Conservation (phyloP, 2,888 invertebrate species). For the Alsophila aescularia region DNA sequence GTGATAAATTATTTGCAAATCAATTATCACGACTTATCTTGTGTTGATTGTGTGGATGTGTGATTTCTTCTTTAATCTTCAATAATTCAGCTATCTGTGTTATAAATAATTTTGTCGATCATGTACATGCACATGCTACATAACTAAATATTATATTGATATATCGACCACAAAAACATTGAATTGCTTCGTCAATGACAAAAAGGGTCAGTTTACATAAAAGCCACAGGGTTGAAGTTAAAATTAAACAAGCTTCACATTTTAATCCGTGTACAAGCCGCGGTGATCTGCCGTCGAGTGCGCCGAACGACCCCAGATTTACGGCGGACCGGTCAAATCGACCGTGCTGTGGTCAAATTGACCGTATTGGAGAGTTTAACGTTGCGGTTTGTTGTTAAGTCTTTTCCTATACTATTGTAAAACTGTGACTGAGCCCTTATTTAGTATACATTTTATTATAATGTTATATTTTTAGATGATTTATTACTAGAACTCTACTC, state of each 20-base stretch:
- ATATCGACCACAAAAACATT: neutral
- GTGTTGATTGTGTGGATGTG: too few relatives aligned
- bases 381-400: neutral
- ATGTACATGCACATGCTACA: too few relatives aligned
- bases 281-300: conserved; percentile 2
- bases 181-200: too few relatives aligned
- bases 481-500: too few relatives aligned
- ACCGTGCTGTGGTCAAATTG: neutral
- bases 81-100: too few relatives aligned
- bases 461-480: too few relatives aligned
- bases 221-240: conserved; percentile 4
- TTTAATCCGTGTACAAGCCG: conserved; percentile 6
- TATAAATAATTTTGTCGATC: too few relatives aligned
- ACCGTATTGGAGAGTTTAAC: neutral
- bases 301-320: conserved; percentile 5
- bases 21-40: too few relatives aligned
- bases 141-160: too few relatives aligned
- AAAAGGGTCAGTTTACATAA: neutral
- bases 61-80: too few relatives aligned
- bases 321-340: neutral
- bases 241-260: conserved; percentile 1
- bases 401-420: neutral
- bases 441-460: too few relatives aligned
- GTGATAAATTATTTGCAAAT: too few relatives aligned
- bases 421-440: neutral